Percentiles rank a stretch among this genome's conserved stretches.
Conservation (phyloP, 2,888 invertebrate genomes). For the Colostygia pectinataria region DNA sequence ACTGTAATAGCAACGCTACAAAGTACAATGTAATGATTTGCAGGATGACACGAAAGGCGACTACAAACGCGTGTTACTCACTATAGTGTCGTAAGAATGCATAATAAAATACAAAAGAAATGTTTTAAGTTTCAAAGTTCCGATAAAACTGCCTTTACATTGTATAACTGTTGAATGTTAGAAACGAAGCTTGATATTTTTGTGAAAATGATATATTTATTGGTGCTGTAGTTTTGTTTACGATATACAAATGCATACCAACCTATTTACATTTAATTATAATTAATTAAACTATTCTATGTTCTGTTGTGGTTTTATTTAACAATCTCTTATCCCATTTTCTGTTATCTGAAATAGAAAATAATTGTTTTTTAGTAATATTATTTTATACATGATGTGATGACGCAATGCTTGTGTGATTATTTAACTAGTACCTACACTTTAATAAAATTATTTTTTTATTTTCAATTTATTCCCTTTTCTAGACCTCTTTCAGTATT, state of each 20-base stretch:
- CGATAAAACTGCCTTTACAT: conserved; percentile 71
- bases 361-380: too few relatives aligned
- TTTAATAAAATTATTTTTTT: too few relatives aligned
- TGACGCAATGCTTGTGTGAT: too few relatives aligned
- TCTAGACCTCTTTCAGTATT: too few relatives aligned
- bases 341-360: conserved; percentile 70
- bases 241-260: conserved; percentile 62
- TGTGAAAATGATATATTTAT: conserved; percentile 81
- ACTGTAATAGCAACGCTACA: conserved; percentile 41
- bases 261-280: conserved; percentile 68
- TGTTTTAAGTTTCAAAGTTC: conserved; percentile 56
- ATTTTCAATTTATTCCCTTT: too few relatives aligned
- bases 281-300: conserved; percentile 58
- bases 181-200: conserved; percentile 77
- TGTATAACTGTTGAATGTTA: conserved; percentile 73
- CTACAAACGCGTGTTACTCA: conserved; percentile 86
- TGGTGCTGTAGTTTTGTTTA: conserved; percentile 82
- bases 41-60: conserved; percentile 88
- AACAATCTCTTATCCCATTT: conserved; percentile 74
- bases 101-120: conserved; percentile 60
- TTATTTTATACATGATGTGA: too few relatives aligned
- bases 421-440: too few relatives aligned
- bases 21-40: conserved; percentile 75
- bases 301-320: conserved; percentile 57
- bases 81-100: conserved; percentile 73